These are phyloP conservation scores for Centropus bengalensis DNA, from an alignment of 2,113 vertebrate species.

Conservation along the genomic window DNA sequence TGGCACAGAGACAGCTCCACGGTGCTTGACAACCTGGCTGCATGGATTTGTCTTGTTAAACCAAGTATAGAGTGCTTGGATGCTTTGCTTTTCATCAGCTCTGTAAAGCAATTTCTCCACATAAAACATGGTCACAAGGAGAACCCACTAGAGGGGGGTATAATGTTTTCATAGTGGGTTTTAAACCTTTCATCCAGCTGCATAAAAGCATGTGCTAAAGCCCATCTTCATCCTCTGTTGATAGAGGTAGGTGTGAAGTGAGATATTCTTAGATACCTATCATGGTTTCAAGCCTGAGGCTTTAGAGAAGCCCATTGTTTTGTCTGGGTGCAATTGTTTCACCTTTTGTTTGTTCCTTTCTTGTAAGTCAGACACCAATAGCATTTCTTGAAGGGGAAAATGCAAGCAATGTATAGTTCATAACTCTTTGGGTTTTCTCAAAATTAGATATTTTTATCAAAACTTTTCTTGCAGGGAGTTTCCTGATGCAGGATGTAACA, in stretches of 20 bases:
- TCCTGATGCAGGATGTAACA: no score
- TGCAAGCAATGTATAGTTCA: accelerated
- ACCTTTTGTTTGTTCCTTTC: background rate
- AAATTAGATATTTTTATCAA: background rate
- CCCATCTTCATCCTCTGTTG: no score
- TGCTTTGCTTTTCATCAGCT: background rate
- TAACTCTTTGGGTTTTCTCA: background rate
- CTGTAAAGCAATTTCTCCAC: background rate
- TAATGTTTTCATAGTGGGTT: background rate
- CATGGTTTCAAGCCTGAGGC: background rate
- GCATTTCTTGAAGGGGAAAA: no score
- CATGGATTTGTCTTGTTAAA: no score
- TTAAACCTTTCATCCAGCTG: background rate
- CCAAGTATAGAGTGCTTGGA: background rate
- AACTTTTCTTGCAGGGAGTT: background rate
- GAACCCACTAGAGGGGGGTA: background rate
- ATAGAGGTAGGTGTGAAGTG: no score
- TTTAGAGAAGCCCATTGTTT: no score
- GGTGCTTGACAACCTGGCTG: accelerated
- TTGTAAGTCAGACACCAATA: background rate
- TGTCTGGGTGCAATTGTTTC: accelerated
- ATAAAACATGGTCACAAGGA: background rate
- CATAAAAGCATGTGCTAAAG: background rate
- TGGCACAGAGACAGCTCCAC: accelerated
- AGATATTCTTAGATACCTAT: accelerated